Conservation (phyloP, 2,797 vertebrate genomes). For the Thamnophis elegans region DNA sequence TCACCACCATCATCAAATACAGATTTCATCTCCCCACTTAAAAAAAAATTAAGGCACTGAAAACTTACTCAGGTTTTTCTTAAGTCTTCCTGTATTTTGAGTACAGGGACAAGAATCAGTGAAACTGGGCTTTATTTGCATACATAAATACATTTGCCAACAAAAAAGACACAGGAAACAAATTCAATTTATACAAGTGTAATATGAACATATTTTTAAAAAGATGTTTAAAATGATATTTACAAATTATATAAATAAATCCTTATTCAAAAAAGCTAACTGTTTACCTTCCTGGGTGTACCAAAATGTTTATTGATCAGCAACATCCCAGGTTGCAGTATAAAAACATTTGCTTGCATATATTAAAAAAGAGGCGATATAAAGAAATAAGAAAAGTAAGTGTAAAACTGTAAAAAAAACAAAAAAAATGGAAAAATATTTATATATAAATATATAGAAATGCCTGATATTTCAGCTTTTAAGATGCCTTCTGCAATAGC, state of each 20-base stretch:
- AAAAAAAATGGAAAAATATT: conserved; percentile 63
- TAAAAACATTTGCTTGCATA: conserved; percentile 75
- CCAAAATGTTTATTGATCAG: conserved; percentile 68
- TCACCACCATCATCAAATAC: neutral
- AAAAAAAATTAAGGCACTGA: neutral
- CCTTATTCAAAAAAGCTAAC: conserved; percentile 62
- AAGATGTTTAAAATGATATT: conserved; percentile 69
- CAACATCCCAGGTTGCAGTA: conserved; percentile 62
- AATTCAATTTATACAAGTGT: conserved; percentile 56
- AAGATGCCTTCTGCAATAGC: conserved; percentile 48
- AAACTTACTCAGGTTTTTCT: conserved; percentile 3
- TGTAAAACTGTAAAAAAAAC: conserved; percentile 29
- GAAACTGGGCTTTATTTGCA: conserved; percentile 66
- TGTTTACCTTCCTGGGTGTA: conserved; percentile 60
- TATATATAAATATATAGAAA: conserved; percentile 69
- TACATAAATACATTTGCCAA: conserved; percentile 57
- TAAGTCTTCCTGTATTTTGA: conserved; percentile 52
- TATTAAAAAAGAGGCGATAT: conserved; percentile 66
- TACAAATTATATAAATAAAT: conserved; percentile 77
- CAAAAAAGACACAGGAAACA: conserved; percentile 41
- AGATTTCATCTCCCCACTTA: neutral
- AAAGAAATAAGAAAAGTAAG: conserved; percentile 50
- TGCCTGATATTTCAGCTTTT: conserved; percentile 68
- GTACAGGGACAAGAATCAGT: conserved; percentile 50
- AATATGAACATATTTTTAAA: conserved; percentile 55